phyloP scores from a whole-genome alignment of 2,113 vertebrate species.

The Pipa parva region DNA sequence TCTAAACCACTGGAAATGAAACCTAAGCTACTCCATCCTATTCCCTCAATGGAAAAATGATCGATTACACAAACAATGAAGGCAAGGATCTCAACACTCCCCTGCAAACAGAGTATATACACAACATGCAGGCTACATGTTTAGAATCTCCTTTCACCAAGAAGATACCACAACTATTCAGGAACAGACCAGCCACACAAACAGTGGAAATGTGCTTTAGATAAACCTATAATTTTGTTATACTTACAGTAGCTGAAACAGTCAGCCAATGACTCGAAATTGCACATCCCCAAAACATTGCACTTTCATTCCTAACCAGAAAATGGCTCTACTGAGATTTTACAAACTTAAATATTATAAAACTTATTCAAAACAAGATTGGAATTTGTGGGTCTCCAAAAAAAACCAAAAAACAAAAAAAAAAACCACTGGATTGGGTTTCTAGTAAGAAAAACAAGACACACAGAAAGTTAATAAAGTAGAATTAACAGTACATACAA shows the following conservation, averaged over 20 bases:
- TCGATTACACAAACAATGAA: conserved; percentile 47
- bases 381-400: not conserved
- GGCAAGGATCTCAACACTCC: conserved; percentile 31
- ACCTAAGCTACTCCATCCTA: conserved; percentile 37
- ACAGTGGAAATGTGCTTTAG: conserved; percentile 21
- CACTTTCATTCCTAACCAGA: conserved; percentile 10
- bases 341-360: conserved; percentile 33
- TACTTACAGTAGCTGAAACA: conserved; percentile 4
- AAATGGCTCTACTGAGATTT: conserved; percentile 22
- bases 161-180: conserved; percentile 27
- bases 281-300: not conserved
- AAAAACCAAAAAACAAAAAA: no score
- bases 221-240: conserved; percentile 33
- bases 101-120: conserved; percentile 15
- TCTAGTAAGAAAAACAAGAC: not conserved
- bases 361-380: conserved; percentile 10
- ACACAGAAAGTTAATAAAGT: no score
- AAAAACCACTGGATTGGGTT: conserved; percentile 10
- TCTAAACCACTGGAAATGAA: conserved; percentile 49
- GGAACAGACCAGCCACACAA: conserved; percentile 21
- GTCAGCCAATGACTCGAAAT: conserved; percentile 9
- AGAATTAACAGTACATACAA: no score
- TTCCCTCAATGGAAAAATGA: conserved; percentile 45
- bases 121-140: conserved; percentile 14
- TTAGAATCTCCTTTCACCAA: conserved; percentile 26